phyloP scores from a whole-genome alignment of 2,797 vertebrate genomes.

The Malurus leucopterus region DNA sequence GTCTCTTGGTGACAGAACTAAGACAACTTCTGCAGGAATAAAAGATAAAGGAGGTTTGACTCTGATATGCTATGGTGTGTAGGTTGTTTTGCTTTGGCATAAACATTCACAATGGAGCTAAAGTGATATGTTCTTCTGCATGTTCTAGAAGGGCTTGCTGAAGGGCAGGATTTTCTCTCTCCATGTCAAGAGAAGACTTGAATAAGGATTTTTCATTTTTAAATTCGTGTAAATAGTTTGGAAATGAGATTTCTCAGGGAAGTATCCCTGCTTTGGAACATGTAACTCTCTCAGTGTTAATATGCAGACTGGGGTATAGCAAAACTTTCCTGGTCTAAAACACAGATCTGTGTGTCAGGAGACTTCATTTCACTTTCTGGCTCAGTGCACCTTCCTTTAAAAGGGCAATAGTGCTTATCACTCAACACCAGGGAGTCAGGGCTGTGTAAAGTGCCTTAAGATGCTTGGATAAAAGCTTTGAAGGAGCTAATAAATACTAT shows the following conservation, averaged over 20 bases:
- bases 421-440: fast-evolving
- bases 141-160: background rate
- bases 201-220: background rate
- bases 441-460: background rate
- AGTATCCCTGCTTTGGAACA: background rate
- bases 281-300: background rate
- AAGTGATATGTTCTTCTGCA: background rate
- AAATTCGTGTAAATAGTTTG: background rate
- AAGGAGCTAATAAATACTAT: background rate
- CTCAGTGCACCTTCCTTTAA: background rate
- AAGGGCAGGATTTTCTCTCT: background rate
- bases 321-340: background rate
- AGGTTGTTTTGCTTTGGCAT: background rate
- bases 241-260: background rate
- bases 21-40: background rate
- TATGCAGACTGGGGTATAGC: background rate
- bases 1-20: background rate
- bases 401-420: background rate
- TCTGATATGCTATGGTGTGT: background rate
- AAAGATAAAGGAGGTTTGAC: background rate
- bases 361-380: background rate
- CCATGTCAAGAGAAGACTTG: background rate
- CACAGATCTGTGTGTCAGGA: background rate
- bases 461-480: background rate
- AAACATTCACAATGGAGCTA: background rate